Percentiles rank a stretch among this genome's conserved stretches.
Conservation (phyloP, 37 sponge, comb jelly and placozoan genomes). For the Halisarca cf. caerulea region DNA sequence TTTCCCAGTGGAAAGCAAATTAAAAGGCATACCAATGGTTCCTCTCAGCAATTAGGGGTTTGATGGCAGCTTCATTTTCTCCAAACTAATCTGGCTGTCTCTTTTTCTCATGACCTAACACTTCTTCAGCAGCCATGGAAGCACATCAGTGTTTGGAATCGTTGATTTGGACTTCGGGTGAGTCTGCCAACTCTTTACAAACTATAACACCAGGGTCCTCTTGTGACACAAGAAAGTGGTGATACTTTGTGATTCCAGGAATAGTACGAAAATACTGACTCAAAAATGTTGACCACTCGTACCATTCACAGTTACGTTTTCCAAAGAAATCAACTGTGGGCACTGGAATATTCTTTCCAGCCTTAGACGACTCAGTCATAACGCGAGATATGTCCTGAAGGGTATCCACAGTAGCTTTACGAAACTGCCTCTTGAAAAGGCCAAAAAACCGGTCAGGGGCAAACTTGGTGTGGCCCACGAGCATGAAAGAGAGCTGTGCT, state of each 20-base stretch:
- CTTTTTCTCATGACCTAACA: constrained; percentile 4
- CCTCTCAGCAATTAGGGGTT: constrained; percentile 11
- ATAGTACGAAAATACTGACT: background rate
- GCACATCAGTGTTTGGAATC: background rate
- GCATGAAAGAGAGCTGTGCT: constrained; percentile 5
- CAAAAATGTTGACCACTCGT: background rate
- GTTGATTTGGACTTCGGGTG: no score
- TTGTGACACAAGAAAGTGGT: constrained; percentile 18
- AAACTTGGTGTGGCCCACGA: constrained; percentile 41
- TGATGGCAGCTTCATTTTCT: background rate
- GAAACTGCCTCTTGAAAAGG: constrained; percentile 2
- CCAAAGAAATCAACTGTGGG: background rate
- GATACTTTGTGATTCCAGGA: background rate
- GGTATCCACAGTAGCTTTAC: background rate
- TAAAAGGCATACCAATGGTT: background rate
- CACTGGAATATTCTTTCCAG: background rate
- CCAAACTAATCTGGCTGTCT: constrained; percentile 20
- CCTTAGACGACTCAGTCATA: background rate
- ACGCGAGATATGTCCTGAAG: background rate
- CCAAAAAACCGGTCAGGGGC: constrained; percentile 30
- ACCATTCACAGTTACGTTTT: background rate
- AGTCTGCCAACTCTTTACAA: background rate
- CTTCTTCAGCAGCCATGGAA: background rate
- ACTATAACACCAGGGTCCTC: background rate
- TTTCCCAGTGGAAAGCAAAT: background rate